Conservation (phyloP, 1,140 invertebrate species). For the Oryctes rhinoceros region DNA sequence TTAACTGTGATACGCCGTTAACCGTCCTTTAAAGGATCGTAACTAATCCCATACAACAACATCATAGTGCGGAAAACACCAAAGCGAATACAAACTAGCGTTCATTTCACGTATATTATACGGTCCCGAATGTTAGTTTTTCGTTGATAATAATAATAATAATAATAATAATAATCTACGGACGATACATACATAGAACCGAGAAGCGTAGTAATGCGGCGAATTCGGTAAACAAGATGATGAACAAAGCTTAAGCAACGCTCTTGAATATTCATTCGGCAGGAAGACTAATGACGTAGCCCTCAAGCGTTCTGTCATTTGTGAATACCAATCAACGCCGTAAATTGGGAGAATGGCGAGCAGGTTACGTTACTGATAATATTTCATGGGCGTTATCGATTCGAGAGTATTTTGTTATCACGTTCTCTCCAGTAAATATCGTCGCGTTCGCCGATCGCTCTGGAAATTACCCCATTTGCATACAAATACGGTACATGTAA, state of each 20-base stretch:
- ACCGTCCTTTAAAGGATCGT: no score
- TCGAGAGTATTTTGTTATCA: conserved; percentile 7
- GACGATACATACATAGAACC: not conserved
- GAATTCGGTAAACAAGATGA: conserved; percentile 25
- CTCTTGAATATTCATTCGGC: conserved; percentile 27
- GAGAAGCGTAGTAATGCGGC: not conserved
- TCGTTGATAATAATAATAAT: no score
- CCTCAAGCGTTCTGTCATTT: conserved; percentile 25
- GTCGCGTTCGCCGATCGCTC: not conserved
- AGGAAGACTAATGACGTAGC: conserved; percentile 27
- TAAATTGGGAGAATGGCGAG: conserved; percentile 10
- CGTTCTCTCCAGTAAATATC: not conserved
- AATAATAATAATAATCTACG: not conserved
- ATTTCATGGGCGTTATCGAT: not conserved
- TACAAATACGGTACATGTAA: no score
- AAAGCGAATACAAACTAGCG: no score
- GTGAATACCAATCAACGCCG: conserved; percentile 26
- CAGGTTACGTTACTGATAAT: conserved; percentile 16
- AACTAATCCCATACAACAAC: no score
- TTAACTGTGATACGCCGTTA: no score
- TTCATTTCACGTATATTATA: no score
- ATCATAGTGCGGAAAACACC: no score
- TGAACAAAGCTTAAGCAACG: conserved; percentile 34
- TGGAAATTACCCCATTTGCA: no score
- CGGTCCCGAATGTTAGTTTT: no score